Conservation (phyloP, 2,113 vertebrate genomes). For the Echinops telfairi region DNA sequence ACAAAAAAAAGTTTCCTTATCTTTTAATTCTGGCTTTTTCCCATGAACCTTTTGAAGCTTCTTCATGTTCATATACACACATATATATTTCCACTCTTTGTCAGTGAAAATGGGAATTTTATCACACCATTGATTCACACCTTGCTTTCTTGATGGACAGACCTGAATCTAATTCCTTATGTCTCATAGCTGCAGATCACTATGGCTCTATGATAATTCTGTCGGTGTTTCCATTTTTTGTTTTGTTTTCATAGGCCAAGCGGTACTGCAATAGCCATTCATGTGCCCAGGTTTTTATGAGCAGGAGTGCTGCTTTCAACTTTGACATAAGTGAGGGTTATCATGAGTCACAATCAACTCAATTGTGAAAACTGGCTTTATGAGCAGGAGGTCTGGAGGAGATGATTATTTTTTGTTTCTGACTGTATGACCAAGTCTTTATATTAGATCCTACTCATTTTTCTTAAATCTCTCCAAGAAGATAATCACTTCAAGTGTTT, state of each 20-base stretch:
- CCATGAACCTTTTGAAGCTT: too few species aligned
- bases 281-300: fast-evolving
- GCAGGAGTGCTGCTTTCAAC: neutral
- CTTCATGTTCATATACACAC: neutral
- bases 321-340: neutral
- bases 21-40: too few species aligned
- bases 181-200: neutral
- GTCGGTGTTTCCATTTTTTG: neutral
- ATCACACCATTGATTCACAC: neutral
- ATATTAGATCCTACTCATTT: too few species aligned
- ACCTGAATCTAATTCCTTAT: neutral
- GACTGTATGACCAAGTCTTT: neutral
- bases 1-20: neutral
- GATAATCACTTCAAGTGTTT: neutral
- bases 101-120: neutral
- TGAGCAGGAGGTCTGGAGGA: neutral
- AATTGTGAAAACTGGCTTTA: neutral
- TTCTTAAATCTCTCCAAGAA: neutral
- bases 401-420: neutral
- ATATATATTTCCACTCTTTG: neutral
- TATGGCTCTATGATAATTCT: neutral
- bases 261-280: too few species aligned
- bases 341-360: neutral
- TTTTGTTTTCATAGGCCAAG: neutral
- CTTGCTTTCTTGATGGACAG: neutral